A percentile compares a stretch with the other conserved stretches of the same genome.
These are phyloP conservation scores for Ramphastos sulfuratus DNA, from an alignment of 2,113 vertebrate genomes.

Conservation along the genomic window DNA sequence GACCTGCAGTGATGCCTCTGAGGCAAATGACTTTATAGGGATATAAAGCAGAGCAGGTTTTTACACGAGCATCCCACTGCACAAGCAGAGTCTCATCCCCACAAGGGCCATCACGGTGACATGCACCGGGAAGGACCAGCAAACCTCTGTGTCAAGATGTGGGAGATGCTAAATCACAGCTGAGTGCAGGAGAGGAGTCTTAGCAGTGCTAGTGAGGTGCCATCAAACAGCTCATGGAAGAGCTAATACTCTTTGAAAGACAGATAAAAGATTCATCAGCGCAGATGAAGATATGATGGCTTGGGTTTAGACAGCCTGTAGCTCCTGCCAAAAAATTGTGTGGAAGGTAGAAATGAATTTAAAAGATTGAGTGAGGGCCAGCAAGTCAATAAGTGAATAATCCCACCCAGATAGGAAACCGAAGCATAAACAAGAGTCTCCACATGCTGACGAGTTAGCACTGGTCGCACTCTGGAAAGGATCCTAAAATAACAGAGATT, in stretches of 20 bases:
- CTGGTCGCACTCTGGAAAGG: slow-evolving; percentile 64
- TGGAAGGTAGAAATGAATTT: slow-evolving; percentile 62
- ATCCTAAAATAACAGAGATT: slow-evolving; percentile 69
- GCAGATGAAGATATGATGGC: slow-evolving; percentile 66
- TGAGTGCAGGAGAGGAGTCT: not conserved
- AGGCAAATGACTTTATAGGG: not conserved
- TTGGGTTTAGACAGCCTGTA: slow-evolving; percentile 28
- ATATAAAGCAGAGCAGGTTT: not conserved
- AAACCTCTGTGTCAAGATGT: not conserved
- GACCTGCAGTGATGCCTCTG: not conserved
- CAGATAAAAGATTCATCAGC: slow-evolving; percentile 58
- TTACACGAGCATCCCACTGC: rapidly evolving
- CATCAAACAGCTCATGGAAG: not conserved
- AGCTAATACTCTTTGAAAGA: slow-evolving; percentile 43
- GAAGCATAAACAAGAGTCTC: slow-evolving; percentile 63
- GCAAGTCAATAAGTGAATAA: slow-evolving; percentile 70
- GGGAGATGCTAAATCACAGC: not conserved
- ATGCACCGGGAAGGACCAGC: not conserved
- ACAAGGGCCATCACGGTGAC: not conserved
- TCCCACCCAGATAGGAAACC: slow-evolving; percentile 70
- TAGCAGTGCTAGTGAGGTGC: not conserved
- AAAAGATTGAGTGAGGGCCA: slow-evolving; percentile 69
- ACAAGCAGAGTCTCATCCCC: not conserved
- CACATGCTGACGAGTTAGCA: slow-evolving; percentile 65
- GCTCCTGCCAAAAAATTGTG: slow-evolving; percentile 54